Conservation (phyloP, 1,140 invertebrate genomes). For the Euborellia annulipes region DNA sequence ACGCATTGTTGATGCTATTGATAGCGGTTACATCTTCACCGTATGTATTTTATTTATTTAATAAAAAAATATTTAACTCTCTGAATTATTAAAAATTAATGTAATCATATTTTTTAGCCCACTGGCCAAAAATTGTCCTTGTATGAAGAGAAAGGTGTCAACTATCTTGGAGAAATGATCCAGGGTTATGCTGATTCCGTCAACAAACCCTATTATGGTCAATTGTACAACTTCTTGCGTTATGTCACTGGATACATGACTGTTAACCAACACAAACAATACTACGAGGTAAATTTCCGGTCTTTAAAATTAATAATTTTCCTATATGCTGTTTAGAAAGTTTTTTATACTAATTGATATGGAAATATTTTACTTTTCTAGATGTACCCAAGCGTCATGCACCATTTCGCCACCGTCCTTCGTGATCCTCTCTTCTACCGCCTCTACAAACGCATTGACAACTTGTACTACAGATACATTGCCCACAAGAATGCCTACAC, state of each 20-base stretch:
- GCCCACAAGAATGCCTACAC: too few species aligned
- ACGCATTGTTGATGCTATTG: slow-evolving; percentile 18
- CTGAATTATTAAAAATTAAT: too few species aligned
- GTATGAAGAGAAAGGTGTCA: slow-evolving; percentile 14
- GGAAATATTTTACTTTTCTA: too few species aligned
- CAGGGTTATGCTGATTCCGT: slow-evolving; percentile 47
- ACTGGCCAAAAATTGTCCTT: not conserved
- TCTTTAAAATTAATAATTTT: too few species aligned
- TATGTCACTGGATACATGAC: slow-evolving; percentile 37
- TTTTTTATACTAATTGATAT: too few species aligned
- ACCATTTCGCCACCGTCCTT: slow-evolving; percentile 38
- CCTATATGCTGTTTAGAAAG: too few species aligned
- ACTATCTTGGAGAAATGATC: slow-evolving; percentile 46
- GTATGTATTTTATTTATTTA: not conserved
- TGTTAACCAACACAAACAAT: slow-evolving; percentile 31
- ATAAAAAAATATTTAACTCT: too few species aligned
- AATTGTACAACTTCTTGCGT: slow-evolving; percentile 35
- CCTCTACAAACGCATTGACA: slow-evolving; percentile 40
- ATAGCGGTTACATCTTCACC: slow-evolving; percentile 1
- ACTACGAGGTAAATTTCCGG: slow-evolving; percentile 11
- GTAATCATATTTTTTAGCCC: not conserved
- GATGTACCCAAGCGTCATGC: slow-evolving; percentile 31
- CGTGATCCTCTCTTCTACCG: slow-evolving; percentile 49
- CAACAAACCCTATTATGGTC: slow-evolving; percentile 45
- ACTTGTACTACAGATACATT: slow-evolving; percentile 20